Evolutionary conservation across 2,888 invertebrate genomes (phyloP), one percentile per base, ranked within the genome.

Genomic region (Cephus rjabovi): DNA sequence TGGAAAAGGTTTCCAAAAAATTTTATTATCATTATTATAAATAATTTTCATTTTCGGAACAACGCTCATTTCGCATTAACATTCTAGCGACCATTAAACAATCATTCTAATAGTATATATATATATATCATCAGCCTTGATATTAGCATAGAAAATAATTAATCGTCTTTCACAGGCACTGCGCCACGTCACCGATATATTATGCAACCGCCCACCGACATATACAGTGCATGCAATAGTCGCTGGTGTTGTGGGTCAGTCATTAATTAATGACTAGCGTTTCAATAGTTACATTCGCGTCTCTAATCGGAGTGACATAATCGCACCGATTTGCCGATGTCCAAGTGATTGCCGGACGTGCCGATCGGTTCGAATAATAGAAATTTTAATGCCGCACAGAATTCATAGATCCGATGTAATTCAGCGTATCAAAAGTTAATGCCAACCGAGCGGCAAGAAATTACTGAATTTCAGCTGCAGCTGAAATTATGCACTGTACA

Each of bases 201-300:
- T 31, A 34, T 34, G 71, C 71, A 71, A 33, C 9, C 34, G 71
- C 71, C 23, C 56, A 23, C 23, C 23, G 15, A 40, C 40, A 56
- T 23, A 23, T 9, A 56, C 15, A 56, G 56, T 23, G 56, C 56
- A 56, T 23, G 56, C 23, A 56, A 56, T 56, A 56, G 31, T 40
- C n/a, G 73, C 34, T 31, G 34, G 34, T 40, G 74, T 35, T 77
- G 75, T 77, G 77, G 75, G 79, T 79, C 83, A 79, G 83, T 84
- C 87, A 88, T 88, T 89, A 89, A 90, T 90, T 88, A 88, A 89
- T 86, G 87, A 88, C 85, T 85, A 82, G 84, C 83, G 84, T 83
- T 87, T 87, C 87, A 86, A 87, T 88, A 86, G 87, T 87, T 87
- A 83, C 85, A 85, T 87, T 79, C 80, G 82, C 83, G 78, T 79